Base-by-base conservation (phyloP, 2,888 invertebrate genomes). In the Drosophila koepferae region DNA sequence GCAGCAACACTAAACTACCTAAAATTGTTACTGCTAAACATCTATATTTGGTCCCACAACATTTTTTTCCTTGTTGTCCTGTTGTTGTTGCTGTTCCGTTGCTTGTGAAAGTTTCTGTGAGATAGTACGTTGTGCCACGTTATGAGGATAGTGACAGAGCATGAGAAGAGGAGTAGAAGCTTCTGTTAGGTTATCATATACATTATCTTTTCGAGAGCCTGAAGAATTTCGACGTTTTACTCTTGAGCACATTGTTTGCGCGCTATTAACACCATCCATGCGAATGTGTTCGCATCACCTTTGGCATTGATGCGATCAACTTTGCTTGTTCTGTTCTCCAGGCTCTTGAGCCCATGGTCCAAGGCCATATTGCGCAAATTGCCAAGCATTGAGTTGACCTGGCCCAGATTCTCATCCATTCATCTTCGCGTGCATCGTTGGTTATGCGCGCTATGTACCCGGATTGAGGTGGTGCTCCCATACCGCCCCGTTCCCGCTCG, bases 351-450 rank as follows among this genome's bases (percentile, higher is more conserved):
- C 99, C 99, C 99, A 99, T 99, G n/a, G 93, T 99, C 99, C 83
- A 99, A 96, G 62, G 99, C 99, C 99, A 99, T 99, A 94, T 99
- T 99, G 92, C 99, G 97, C 91, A 99, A 95, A 93, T 99, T 99
- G 60, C 99, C 98, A 91, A 99, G 97, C 98, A 99, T 99, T 55
- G 98, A 98, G 94, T 97, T 97, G 80, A 99, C 99, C 93, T 99
- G 98, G 10, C 97, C 97, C 95, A 99, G 96, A 94, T 99, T 99
- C 75, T 99, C 98, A 93, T 99, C 99, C 99, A 99, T 99, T 99
- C 99, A 86, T 97, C 97, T 93, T 99, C 99, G 74, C 99, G 96
- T 6, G 99, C 99, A 93, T 99, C 99, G 92, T 99, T 98, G 80
- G 99, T 99, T 92, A 99, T 99, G 94, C 98, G 89, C 2, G 90